phyloP scores from a whole-genome alignment of 2,113 vertebrate genomes.

The Pseudopodoces humilis region DNA sequence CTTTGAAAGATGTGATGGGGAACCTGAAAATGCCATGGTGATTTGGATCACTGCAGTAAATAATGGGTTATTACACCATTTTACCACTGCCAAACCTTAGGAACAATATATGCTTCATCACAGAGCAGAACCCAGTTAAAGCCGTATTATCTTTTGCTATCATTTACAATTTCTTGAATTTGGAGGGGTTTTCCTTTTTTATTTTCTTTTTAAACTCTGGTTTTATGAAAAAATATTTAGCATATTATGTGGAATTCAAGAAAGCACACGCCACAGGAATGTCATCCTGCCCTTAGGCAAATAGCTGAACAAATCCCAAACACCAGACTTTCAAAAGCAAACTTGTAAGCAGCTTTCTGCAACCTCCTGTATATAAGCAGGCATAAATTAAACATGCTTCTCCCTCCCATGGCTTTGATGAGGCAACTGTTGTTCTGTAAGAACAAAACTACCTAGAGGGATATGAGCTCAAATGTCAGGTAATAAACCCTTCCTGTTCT shows the following conservation, averaged over 20 bases:
- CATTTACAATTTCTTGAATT: neutral
- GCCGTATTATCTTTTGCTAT: neutral
- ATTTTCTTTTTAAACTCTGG: neutral
- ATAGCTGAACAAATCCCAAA: conserved; percentile 59
- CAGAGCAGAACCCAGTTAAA: neutral
- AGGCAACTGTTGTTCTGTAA: neutral
- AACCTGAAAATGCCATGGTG: neutral
- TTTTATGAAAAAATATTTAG: neutral
- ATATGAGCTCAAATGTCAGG: neutral
- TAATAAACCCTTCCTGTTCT: neutral
- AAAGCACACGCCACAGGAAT: conserved; percentile 69
- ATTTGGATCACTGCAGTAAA: neutral
- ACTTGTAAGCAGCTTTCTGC: conserved; percentile 2
- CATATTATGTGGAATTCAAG: conserved; percentile 45
- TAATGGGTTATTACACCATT: neutral
- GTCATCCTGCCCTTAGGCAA: conserved; percentile 47
- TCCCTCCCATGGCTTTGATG: neutral
- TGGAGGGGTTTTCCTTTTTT: neutral
- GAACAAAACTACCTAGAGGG: neutral
- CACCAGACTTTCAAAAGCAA: conserved; percentile 41
- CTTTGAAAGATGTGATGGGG: neutral
- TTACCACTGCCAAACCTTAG: neutral
- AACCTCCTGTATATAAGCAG: neutral
- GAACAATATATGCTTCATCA: neutral
- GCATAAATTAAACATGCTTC: neutral